A percentile compares a stretch with the other conserved stretches of the same genome.
These are phyloP conservation scores for Astatoreochromis straeleni DNA, from an alignment of 2,113 vertebrate species.

Conservation along the genomic window DNA sequence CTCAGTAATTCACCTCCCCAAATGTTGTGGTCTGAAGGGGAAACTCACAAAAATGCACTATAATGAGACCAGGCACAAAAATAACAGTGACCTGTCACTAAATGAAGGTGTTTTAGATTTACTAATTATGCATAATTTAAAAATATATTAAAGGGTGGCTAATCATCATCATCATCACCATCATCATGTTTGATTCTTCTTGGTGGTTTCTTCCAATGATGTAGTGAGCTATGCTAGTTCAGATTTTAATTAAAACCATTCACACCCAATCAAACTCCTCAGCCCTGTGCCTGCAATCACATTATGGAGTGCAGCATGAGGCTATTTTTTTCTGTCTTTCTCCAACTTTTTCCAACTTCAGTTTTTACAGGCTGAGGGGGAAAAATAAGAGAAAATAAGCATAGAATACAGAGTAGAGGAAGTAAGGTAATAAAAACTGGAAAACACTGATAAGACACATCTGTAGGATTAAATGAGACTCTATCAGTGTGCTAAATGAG, in stretches of 20 bases:
- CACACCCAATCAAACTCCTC: neutral
- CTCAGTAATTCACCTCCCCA: neutral
- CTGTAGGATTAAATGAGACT: slow-evolving; percentile 37
- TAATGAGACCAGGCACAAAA: neutral
- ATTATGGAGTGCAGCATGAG: neutral
- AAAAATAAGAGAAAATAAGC: neutral
- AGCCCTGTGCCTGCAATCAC: neutral
- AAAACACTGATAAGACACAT: slow-evolving; percentile 44
- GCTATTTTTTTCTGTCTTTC: neutral
- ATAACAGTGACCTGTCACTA: neutral
- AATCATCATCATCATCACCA: neutral
- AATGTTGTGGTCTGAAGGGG: neutral
- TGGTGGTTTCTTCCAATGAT: neutral
- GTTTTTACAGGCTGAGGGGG: neutral
- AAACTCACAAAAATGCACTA: neutral
- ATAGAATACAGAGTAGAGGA: neutral
- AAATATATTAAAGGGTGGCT: neutral
- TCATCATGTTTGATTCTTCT: neutral
- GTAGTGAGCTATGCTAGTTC: neutral
- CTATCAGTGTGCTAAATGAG: slow-evolving; percentile 34
- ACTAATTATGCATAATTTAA: neutral
- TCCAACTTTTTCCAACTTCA: neutral
- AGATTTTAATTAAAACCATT: neutral
- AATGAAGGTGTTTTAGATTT: neutral
- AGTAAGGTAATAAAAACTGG: slow-evolving; percentile 36